These are phyloP conservation scores for Otis tarda DNA, from an alignment of 2,113 vertebrate species.

Conservation along the genomic window DNA sequence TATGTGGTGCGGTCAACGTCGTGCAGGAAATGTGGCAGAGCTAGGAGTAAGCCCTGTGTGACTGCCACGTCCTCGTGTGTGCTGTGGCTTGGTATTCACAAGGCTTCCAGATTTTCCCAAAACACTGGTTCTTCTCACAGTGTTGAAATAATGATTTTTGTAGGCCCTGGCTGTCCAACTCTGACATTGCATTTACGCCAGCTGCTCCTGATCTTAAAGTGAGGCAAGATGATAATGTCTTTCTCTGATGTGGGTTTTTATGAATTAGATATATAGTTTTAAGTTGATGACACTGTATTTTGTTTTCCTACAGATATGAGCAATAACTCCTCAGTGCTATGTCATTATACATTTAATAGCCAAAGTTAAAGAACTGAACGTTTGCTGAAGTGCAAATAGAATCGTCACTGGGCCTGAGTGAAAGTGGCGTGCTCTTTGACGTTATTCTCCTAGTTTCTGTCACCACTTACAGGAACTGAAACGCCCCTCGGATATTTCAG, in stretches of 20 bases:
- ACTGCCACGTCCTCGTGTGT: neutral
- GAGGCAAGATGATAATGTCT: neutral
- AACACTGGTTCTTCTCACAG: neutral
- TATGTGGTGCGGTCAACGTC: rapidly evolving
- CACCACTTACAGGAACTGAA: neutral
- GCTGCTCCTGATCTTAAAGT: neutral
- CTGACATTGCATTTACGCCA: neutral
- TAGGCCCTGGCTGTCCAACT: neutral
- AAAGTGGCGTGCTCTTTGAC: rapidly evolving
- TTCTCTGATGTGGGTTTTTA: neutral
- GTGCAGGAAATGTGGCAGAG: neutral
- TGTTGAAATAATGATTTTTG: neutral
- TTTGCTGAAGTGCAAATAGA: neutral
- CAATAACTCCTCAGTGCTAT: neutral
- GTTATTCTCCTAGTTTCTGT: neutral
- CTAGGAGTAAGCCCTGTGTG: neutral
- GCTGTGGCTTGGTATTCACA: neutral
- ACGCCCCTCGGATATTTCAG: neutral
- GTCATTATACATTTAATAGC: neutral
- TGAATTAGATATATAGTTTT: neutral
- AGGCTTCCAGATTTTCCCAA: neutral
- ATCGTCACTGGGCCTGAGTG: neutral
- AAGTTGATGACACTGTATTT: neutral
- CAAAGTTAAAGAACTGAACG: neutral
- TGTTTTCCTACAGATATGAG: neutral